Conservation (phyloP, 2,888 invertebrate species). For the Listrodromus nycthemerus region DNA sequence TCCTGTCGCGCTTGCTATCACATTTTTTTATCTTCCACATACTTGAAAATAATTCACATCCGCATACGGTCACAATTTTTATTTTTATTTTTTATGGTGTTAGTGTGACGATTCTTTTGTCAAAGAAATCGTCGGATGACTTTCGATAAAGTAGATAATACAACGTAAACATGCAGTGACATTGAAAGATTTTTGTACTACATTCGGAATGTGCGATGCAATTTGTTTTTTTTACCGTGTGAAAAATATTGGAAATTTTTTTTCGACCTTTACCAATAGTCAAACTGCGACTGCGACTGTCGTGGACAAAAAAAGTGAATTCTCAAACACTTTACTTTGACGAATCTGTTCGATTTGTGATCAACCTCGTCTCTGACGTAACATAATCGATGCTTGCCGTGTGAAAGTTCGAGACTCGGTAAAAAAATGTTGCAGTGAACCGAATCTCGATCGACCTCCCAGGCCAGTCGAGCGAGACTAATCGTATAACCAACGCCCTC, state of each 20-base stretch:
- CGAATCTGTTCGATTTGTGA: neutral
- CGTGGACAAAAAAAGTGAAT: neutral
- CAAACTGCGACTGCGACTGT: too few species aligned
- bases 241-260: neutral
- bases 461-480: slow-evolving; percentile 62
- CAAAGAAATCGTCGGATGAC: neutral
- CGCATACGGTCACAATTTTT: too few species aligned
- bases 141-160: neutral
- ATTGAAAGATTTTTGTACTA: too few species aligned
- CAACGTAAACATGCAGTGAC: neutral
- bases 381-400: neutral
- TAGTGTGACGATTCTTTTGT: too few species aligned
- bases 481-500: slow-evolving; percentile 35
- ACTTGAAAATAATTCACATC: too few species aligned
- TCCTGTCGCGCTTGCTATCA: neutral
- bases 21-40: too few species aligned
- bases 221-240: too few species aligned
- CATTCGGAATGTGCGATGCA: too few species aligned
- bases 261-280: neutral
- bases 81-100: too few species aligned
- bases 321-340: neutral
- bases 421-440: slow-evolving; percentile 39
- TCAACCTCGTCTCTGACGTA: neutral
- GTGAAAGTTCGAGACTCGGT: neutral
- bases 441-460: slow-evolving; percentile 58